Evolutionary conservation across 2,888 invertebrate genomes (phyloP).

Genomic region (Ptilodon capucinus): DNA sequence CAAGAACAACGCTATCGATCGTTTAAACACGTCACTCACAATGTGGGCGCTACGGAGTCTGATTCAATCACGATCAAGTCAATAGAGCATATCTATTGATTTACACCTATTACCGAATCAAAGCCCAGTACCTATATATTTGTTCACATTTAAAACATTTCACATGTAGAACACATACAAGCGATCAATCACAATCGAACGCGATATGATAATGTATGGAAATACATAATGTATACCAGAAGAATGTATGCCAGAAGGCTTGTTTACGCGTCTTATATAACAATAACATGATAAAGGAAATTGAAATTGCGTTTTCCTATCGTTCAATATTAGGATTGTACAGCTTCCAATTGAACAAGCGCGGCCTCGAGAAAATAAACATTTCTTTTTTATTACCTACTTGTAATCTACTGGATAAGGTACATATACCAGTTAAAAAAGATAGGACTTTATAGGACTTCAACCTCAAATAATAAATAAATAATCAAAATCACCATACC

Average conservation of each 20-base stretch:
- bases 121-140: conserved; percentile 13
- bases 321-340: not conserved
- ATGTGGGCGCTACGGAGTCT: conserved; percentile 20
- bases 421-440: too few relatives aligned
- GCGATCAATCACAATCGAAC: not conserved
- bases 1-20: not conserved
- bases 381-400: too few relatives aligned
- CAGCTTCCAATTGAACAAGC: not conserved
- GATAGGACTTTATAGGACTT: too few relatives aligned
- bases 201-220: not conserved
- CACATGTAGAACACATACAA: conserved; percentile 1
- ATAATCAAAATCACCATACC: too few relatives aligned
- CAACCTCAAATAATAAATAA: too few relatives aligned
- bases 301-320: not conserved
- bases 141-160: conserved; percentile 11
- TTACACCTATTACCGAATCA: conserved; percentile 22
- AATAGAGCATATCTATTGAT: conserved; percentile 32
- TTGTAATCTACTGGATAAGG: too few relatives aligned
- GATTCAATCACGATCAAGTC: conserved; percentile 25
- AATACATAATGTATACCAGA: not conserved
- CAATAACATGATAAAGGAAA: not conserved
- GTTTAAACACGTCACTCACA: conserved; percentile 24
- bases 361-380: not conserved
- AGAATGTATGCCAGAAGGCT: not conserved
- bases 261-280: conserved; percentile 1